Base-by-base conservation (phyloP, 2,888 invertebrate genomes). In the Erynnis tages region DNA sequence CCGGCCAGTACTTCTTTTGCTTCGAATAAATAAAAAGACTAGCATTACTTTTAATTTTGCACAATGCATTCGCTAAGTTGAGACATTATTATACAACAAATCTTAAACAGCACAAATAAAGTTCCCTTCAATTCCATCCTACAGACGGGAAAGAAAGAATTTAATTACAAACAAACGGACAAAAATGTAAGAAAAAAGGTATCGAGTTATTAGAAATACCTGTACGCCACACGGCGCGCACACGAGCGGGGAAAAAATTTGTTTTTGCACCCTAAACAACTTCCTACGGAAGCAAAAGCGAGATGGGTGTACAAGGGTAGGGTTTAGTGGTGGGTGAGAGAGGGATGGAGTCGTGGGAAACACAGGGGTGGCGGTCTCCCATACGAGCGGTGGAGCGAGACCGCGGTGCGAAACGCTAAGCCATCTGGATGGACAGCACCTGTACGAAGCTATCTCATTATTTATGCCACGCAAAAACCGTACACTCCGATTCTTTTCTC, bases 281-380 rank as follows among this genome's bases (percentile, higher is more conserved):
- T 85, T 83, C 80, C 83, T 84, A 82, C 84, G 88, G 88, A 88
- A 86, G 86, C 82, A 74, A 38, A 72, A 77, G 50, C 6, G 76
- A 65, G 70, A 74, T 53, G 44, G 52, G 13, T 54, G 57, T 29
- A 40, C 21, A 23, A 25, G 10, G 11, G 34, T 41, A 38, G 17
- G 8, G 44, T n/a, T 37, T 27, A 30, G 11, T 1, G 2, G 5
- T 29, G 10, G 32, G 14, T 48, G 67, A 25, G 78, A 83, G 58
- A 54, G 73, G 61, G 81, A 82, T 55, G 45, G 62, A 49, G 64
- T 68, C 88, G 88, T 88, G 90, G 89, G 90, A 90, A 90, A 76
- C 80, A 65, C 70, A 81, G 73, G 88, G 87, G 86, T 84, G 82
- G 82, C 79, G 72, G 74, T 85, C 84, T 90, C 89, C 87, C 90